phyloP scores from a whole-genome alignment of 2,113 vertebrate genomes.

The Corvus moneduloides region DNA sequence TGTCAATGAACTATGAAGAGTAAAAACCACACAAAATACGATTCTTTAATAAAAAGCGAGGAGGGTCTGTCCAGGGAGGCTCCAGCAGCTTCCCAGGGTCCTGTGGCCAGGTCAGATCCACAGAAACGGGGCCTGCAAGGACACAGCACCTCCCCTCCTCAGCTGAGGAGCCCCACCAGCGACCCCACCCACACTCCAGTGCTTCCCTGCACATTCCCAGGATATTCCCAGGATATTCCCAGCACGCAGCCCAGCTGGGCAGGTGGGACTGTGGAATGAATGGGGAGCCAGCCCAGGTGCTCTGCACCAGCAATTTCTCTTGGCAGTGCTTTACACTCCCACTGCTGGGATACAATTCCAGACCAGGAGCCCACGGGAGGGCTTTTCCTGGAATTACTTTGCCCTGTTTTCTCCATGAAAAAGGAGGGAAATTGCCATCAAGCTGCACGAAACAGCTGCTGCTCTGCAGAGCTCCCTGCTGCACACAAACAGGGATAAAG shows the following conservation, averaged over 20 bases:
- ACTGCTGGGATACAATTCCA: background rate
- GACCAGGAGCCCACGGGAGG: background rate
- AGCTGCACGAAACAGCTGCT: background rate
- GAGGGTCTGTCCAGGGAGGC: background rate
- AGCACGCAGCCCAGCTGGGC: fast-evolving
- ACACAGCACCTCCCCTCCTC: background rate
- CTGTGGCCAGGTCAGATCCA: background rate
- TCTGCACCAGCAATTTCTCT: background rate
- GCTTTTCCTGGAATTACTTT: background rate
- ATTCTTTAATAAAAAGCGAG: background rate
- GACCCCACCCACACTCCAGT: fast-evolving
- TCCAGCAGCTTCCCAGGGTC: background rate
- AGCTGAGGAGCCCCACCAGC: background rate
- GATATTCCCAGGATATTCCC: fast-evolving
- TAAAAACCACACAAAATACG: fast-evolving
- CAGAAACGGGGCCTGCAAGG: background rate
- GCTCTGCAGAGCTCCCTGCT: background rate
- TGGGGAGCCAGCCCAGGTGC: background rate
- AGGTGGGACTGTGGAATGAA: background rate
- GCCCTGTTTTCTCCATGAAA: background rate
- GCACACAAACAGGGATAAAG: background rate
- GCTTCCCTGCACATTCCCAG: background rate
- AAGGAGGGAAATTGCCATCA: background rate
- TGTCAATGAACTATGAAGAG: background rate
- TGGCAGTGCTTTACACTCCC: fast-evolving